Base-by-base conservation (phyloP, 2,113 vertebrate genomes). In the Eulemur rufifrons region DNA sequence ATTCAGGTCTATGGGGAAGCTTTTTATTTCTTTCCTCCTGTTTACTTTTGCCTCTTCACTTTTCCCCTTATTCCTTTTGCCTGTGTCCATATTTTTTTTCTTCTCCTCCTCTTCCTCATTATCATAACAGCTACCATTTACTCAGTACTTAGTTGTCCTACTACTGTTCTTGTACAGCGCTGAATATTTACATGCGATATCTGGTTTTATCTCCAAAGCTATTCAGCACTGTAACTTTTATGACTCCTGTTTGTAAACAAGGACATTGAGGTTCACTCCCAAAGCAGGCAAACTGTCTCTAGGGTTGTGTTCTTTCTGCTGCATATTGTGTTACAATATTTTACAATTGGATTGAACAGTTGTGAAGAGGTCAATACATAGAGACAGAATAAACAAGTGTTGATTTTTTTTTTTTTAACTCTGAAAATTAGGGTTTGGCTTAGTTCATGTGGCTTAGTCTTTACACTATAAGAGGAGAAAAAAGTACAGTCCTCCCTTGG, bases 1-100 rank as follows among this genome's bases (percentile, higher is more conserved):
- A 17, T 3, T 0, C 10, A 64, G 14, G 5, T 4, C 10, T 3
- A 11, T 34, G 10, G 42, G 5, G 2, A 64, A 0, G 14, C 2
- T 61, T 54, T 18, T 42, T 39, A 20, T 23, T 10, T 6, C 20
- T 29, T 64, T 69, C 5, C 6, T 78, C 13, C 18, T 13, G 0
- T 25, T n/a, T 37, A 45, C 63, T 66, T 45, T 83, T 7, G 2
- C 2, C 7, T 45, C n/a, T 59, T 50, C 21, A 27, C 9, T 27
- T 47, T 23, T 15, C 15, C 37, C 18, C 2, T 12, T 25, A 18
- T 39, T 39, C 34, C 25, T 34, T 73, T n/a, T 5, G 5, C 8
- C 3, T 47, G 4, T 27, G 9, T 25, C 12, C 3, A 21, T 34
- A 15, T 69, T 21, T 21, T 27, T 39, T 5, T 52, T 10, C 12